A percentile compares a stretch with the other conserved stretches of the same genome.
These are phyloP conservation scores for Lampropteryx suffumata DNA, from an alignment of 2,888 invertebrate species.

Conservation along the genomic window DNA sequence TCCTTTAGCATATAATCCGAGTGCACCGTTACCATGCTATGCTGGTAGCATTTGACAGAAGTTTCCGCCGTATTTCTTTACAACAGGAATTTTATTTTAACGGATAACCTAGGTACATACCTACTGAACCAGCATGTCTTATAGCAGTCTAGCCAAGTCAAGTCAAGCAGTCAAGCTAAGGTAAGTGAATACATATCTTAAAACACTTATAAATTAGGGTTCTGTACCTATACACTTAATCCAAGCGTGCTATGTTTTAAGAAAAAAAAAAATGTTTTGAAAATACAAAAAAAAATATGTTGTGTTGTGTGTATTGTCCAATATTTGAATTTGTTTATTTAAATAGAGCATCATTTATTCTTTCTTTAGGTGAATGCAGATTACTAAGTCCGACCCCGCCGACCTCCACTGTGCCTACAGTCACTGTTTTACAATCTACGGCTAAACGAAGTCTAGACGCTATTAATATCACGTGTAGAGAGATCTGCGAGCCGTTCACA, in stretches of 20 bases:
- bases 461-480: constrained; percentile 49
- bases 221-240: too few species aligned
- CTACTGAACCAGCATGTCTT: not conserved
- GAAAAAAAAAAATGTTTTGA: too few species aligned
- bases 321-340: too few species aligned
- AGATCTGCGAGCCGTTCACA: constrained; percentile 40
- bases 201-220: too few species aligned
- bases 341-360: too few species aligned
- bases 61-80: constrained; percentile 2
- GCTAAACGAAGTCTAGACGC: constrained; percentile 55
- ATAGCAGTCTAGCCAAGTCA: too few species aligned
- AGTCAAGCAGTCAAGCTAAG: too few species aligned
- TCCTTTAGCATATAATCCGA: constrained; percentile 35
- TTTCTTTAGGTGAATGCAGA: constrained; percentile 18
- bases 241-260: too few species aligned
- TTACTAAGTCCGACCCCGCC: constrained; percentile 15
- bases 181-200: too few species aligned
- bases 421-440: constrained; percentile 37
- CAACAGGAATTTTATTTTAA: constrained; percentile 14
- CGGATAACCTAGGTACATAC: not conserved
- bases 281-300: too few species aligned
- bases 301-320: too few species aligned
- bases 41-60: not conserved
- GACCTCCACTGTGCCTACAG: constrained; percentile 27
- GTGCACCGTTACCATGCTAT: constrained; percentile 13